phyloP scores from a whole-genome alignment of 2,797 vertebrate genomes.

The Odontamblyopus lacepedii region DNA sequence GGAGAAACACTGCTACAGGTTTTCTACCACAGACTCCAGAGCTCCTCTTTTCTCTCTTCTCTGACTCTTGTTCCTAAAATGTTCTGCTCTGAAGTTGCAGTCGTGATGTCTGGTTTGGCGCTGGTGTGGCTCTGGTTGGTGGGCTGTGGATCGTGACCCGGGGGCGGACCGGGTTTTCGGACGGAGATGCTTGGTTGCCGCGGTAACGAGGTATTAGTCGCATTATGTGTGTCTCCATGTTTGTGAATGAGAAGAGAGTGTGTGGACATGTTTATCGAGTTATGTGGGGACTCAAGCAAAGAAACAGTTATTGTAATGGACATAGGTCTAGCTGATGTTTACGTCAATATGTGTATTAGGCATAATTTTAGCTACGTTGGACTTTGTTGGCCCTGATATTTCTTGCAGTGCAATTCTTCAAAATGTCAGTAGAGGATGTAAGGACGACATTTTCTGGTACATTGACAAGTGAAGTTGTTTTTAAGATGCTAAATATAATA shows the following conservation, averaged over 20 bases:
- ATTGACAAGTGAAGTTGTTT: neutral
- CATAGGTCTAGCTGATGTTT: neutral
- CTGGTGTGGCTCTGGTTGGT: conserved; percentile 29
- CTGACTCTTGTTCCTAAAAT: neutral
- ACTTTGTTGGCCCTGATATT: neutral
- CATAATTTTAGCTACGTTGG: neutral
- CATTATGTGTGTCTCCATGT: conserved; percentile 7
- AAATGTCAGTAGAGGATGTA: neutral
- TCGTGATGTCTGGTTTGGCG: conserved; percentile 11
- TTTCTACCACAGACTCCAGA: neutral
- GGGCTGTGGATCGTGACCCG: conserved; percentile 59
- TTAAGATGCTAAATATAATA: neutral
- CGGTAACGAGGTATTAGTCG: conserved; percentile 56
- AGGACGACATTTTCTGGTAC: neutral
- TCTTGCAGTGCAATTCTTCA: neutral
- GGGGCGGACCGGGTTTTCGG: conserved; percentile 11
- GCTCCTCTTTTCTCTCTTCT: neutral
- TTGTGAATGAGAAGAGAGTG: conserved; percentile 18
- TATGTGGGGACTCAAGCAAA: neutral
- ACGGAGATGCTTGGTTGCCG: conserved; percentile 53
- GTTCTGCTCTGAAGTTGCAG: conserved; percentile 31
- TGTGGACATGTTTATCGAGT: neutral
- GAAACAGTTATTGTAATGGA: neutral
- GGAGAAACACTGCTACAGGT: neutral
- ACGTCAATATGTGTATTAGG: neutral